Percentiles rank a stretch among this genome's conserved stretches.
phyloP scores from a whole-genome alignment of 2,888 invertebrate genomes.

The Leucophenga maculata region DNA sequence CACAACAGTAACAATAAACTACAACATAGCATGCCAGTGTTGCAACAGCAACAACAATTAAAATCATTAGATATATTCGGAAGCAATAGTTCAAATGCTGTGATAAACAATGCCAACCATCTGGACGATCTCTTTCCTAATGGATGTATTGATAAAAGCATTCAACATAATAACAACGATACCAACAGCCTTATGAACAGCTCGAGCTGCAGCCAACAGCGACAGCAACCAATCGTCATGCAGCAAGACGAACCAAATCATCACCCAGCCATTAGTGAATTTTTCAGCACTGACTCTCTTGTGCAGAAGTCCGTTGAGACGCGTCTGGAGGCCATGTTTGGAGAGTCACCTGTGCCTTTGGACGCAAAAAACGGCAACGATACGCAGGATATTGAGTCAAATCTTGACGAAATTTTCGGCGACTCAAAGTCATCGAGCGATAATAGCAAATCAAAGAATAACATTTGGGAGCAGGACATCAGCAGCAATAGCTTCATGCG shows the following conservation, averaged over 20 bases:
- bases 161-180: slow-evolving; percentile 57
- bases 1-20: slow-evolving; percentile 35
- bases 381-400: slow-evolving; percentile 67
- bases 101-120: slow-evolving; percentile 50
- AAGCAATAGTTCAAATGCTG: slow-evolving; percentile 36
- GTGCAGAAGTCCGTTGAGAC: slow-evolving; percentile 72
- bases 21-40: slow-evolving; percentile 14
- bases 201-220: slow-evolving; percentile 50
- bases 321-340: slow-evolving; percentile 72
- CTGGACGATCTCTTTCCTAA: slow-evolving; percentile 71
- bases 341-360: slow-evolving; percentile 70
- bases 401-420: slow-evolving; percentile 71
- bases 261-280: slow-evolving; percentile 65
- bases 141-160: slow-evolving; percentile 66
- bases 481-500: slow-evolving; percentile 44
- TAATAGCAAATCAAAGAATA: slow-evolving; percentile 50
- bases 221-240: slow-evolving; percentile 55
- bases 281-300: slow-evolving; percentile 67
- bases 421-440: slow-evolving; percentile 61
- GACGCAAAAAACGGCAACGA: slow-evolving; percentile 59
- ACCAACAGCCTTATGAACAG: slow-evolving; percentile 49
- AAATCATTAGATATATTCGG: slow-evolving; percentile 44
- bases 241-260: slow-evolving; percentile 55
- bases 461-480: slow-evolving; percentile 60
- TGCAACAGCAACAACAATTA: slow-evolving; percentile 46